Base-by-base conservation (phyloP, 2,888 invertebrate species). In the Philereme vetulata region DNA sequence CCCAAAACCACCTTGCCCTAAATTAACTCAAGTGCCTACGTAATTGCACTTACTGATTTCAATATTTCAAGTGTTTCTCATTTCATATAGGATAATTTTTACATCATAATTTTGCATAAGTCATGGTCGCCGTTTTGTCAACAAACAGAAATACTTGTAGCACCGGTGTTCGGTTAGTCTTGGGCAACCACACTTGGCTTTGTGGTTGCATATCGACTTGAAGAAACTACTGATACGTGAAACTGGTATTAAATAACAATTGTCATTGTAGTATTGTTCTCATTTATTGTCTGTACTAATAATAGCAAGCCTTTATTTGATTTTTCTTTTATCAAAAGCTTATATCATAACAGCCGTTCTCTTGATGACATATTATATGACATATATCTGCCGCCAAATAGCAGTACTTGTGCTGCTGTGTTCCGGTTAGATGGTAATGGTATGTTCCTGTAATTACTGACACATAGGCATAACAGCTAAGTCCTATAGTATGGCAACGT, bases 201-300 rank as follows among this genome's bases (percentile, higher is more conserved):
- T 73, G 77, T 64, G 76, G 77, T 76, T 67, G 51, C 56, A 69
- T 72, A 51, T 51, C 7, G 11, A 49, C 32, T 45, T 48, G 70
- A 60, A 53, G 43, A 65, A 64, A 58, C 62, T 60, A 57, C 47
- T 51, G 62, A 63, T 49, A 66, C 45, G 47, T 55, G 48, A 64
- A 55, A 51, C 44, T 48, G 9, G 34, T 42, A 8, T 9, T 38
- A 8, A 9, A 47, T 40, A 54, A 52, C 52, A 52, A 53, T 53
- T 9, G n/a, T 45, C 38, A 46, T 32, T 45, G 36, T 50, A 11
- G 38, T 56, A 46, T 58, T 59, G 47, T 54, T 53, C 11, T 43
- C 8, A 43, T 51, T 21, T 42, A n/a, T 42, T 42, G n/a, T 1
- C 10, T n/a, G 4, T 10, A 5, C n/a, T 42, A 42, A 42, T 42